These are phyloP conservation scores for Athene noctua DNA, from an alignment of 2,113 vertebrate species.

Conservation along the genomic window DNA sequence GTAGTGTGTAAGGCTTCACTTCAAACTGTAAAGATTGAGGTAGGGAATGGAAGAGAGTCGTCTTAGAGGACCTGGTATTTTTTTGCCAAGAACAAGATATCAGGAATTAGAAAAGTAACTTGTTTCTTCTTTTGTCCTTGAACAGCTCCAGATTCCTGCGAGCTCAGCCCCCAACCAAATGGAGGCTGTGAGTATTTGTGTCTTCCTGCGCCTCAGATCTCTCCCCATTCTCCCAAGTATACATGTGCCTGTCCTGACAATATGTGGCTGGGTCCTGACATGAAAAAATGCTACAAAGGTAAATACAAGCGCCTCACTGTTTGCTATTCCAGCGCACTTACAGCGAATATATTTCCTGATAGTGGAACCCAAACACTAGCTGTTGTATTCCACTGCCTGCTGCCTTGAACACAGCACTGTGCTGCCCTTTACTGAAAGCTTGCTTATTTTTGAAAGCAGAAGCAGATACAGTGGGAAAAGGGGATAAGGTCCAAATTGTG, in stretches of 20 bases:
- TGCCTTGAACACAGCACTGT: neutral
- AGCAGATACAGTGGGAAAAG: neutral
- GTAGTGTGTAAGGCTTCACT: neutral
- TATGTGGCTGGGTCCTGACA: conserved; percentile 91
- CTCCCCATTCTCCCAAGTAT: conserved; percentile 90
- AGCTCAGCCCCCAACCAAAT: conserved; percentile 86
- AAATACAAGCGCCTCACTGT: neutral
- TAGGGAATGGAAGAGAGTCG: neutral
- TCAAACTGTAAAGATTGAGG: neutral
- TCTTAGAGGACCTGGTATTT: neutral
- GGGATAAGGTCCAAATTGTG: neutral
- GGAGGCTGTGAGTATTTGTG: conserved; percentile 97
- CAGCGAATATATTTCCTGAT: neutral
- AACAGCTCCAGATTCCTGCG: conserved; percentile 88
- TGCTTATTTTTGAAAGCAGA: neutral
- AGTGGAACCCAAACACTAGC: neutral
- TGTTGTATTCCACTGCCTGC: neutral
- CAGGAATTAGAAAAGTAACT: neutral
- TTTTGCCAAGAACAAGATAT: neutral
- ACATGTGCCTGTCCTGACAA: conserved; percentile 94
- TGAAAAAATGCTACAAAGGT: conserved; percentile 91
- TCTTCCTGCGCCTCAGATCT: conserved; percentile 93
- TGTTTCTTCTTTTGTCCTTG: neutral
- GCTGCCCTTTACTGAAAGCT: neutral
- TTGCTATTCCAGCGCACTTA: neutral